These are phyloP conservation scores for Rutpela maculata DNA, from an alignment of 2,888 invertebrate species.

Conservation along the genomic window DNA sequence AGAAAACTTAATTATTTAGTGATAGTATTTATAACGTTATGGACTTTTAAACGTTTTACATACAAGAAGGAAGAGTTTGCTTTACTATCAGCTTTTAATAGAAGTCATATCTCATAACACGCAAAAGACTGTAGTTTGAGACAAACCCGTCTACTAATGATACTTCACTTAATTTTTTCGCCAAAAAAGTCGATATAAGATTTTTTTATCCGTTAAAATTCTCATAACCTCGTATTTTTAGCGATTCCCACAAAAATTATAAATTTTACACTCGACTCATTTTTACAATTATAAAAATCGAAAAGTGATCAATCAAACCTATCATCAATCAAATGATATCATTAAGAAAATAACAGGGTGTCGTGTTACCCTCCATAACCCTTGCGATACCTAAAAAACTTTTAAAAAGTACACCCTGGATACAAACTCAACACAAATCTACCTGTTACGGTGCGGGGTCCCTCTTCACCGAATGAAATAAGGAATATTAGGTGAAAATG, in stretches of 20 bases:
- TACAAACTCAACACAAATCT: conserved; percentile 23
- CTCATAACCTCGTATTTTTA: conserved; percentile 42
- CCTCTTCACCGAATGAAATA: conserved; percentile 29
- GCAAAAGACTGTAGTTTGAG: no score
- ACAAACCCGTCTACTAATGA: no score
- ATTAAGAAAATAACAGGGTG: conserved; percentile 63
- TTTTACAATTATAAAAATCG: conserved; percentile 63
- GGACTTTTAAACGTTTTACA: no score
- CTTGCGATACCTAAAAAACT: conserved; percentile 48
- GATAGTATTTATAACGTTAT: no score
- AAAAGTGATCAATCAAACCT: conserved; percentile 65
- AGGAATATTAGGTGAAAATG: conserved; percentile 49
- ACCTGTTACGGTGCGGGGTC: conserved; percentile 37
- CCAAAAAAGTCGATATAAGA: not conserved
- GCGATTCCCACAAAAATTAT: conserved; percentile 62
- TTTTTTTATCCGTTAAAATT: conserved; percentile 48
- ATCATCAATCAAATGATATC: conserved; percentile 67
- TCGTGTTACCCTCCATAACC: conserved; percentile 56
- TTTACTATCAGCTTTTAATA: no score
- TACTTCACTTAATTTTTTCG: no score
- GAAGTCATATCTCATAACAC: no score
- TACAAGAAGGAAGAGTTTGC: no score
- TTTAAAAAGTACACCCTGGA: conserved; percentile 46
- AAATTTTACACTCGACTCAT: conserved; percentile 61
- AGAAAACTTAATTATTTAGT: no score